Percentiles rank a stretch among this genome's conserved stretches.
Evolutionary conservation across 2,797 vertebrate genomes (phyloP).

Genomic region (Capromys pilorides): DNA sequence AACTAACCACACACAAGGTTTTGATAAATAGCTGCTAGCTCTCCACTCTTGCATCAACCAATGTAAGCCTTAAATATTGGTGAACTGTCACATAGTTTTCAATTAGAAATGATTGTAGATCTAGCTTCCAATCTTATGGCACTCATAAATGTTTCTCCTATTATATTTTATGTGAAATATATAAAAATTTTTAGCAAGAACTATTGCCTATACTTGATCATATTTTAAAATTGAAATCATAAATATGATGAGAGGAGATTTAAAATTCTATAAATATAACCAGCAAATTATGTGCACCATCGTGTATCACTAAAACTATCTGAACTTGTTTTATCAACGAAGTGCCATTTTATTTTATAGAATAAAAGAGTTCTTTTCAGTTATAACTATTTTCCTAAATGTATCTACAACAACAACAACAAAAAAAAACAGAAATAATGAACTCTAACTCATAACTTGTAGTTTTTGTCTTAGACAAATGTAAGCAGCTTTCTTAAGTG

Average conservation of each 20-base stretch:
- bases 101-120: constrained; percentile 85
- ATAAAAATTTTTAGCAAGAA: constrained; percentile 57
- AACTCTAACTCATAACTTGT: not conserved
- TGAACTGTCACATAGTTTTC: constrained; percentile 88
- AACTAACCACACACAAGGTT: too few species aligned
- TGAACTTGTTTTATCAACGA: constrained; percentile 43
- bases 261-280: constrained; percentile 43
- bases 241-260: constrained; percentile 61
- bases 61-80: constrained; percentile 88
- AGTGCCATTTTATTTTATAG: constrained; percentile 46
- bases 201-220: constrained; percentile 14
- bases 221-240: constrained; percentile 70
- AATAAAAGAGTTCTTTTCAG: constrained; percentile 49
- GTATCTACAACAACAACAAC: not conserved
- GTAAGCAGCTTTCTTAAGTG: not conserved
- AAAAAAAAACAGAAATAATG: constrained; percentile 22
- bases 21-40: constrained; percentile 87
- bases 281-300: constrained; percentile 49
- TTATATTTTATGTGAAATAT: constrained; percentile 81
- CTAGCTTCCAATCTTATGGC: constrained; percentile 83
- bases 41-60: constrained; percentile 85
- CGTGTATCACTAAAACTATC: constrained; percentile 2
- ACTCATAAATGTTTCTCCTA: constrained; percentile 85
- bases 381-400: constrained; percentile 39
- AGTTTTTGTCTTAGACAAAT: constrained; percentile 53